These are phyloP conservation scores for Pseudomugil tenellus DNA, from an alignment of 2,797 vertebrate species.

Conservation along the genomic window DNA sequence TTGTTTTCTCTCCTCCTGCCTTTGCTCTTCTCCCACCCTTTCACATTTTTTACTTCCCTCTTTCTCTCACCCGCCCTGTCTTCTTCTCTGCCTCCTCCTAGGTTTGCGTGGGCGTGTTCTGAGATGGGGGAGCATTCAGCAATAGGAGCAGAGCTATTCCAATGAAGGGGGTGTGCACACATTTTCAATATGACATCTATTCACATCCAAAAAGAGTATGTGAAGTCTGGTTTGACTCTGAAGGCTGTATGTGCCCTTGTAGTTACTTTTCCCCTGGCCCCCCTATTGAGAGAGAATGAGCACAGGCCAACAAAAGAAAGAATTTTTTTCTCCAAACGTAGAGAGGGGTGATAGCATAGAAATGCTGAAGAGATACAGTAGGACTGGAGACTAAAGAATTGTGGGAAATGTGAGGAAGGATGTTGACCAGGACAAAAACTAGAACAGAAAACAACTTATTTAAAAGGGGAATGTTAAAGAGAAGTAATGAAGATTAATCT, in stretches of 20 bases:
- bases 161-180: slow-evolving; percentile 46
- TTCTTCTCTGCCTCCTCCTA: slow-evolving; percentile 49
- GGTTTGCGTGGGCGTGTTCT: slow-evolving; percentile 66
- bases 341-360: slow-evolving; percentile 56
- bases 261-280: slow-evolving; percentile 70
- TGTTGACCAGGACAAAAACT: slow-evolving; percentile 33
- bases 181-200: slow-evolving; percentile 68
- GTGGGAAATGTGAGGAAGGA: slow-evolving; percentile 5
- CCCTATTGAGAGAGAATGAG: slow-evolving; percentile 68
- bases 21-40: slow-evolving; percentile 22
- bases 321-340: slow-evolving; percentile 57
- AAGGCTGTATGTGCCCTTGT: slow-evolving; percentile 72
- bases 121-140: slow-evolving; percentile 48
- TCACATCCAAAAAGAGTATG: slow-evolving; percentile 70
- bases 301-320: slow-evolving; percentile 45
- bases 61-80: slow-evolving; percentile 36
- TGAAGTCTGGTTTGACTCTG: slow-evolving; percentile 71
- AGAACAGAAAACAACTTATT: slow-evolving; percentile 9
- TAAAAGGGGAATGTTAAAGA: slow-evolving; percentile 5
- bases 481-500: slow-evolving; percentile 26
- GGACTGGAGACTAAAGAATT: slow-evolving; percentile 51
- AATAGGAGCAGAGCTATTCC: slow-evolving; percentile 48
- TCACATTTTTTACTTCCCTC: slow-evolving; percentile 22
- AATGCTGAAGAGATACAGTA: slow-evolving; percentile 53
- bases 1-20: slow-evolving; percentile 49